phyloP scores from a whole-genome alignment of 2,113 vertebrate genomes.

The Upupa epops region DNA sequence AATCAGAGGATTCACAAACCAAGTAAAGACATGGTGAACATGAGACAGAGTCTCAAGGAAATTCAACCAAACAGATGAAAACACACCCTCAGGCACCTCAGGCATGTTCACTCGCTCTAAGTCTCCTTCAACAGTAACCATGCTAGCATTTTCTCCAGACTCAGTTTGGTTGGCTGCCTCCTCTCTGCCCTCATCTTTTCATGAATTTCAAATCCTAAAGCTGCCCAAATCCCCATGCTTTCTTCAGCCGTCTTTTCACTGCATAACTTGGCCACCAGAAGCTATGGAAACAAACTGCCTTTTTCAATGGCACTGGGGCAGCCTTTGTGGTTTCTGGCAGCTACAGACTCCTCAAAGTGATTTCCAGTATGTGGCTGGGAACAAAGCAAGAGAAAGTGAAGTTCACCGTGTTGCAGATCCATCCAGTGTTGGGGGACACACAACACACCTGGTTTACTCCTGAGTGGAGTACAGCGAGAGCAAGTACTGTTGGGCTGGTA shows the following conservation, averaged over 20 bases:
- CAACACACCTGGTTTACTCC: not conserved
- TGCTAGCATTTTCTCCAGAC: not conserved
- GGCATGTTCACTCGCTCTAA: not conserved
- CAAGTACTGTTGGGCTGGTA: not conserved
- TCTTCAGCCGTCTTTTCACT: not conserved
- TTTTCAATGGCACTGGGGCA: not conserved
- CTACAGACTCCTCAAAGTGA: not conserved
- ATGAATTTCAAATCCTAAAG: not conserved
- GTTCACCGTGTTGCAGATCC: not conserved
- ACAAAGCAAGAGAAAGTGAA: not conserved
- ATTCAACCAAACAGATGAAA: conserved; percentile 48
- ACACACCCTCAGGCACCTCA: not conserved
- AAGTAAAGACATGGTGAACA: not conserved
- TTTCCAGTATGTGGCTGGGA: not conserved
- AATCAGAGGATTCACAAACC: conserved; percentile 11
- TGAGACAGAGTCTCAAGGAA: conserved; percentile 38
- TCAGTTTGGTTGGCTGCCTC: not conserved
- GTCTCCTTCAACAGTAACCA: not conserved
- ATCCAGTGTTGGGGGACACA: not conserved
- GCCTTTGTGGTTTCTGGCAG: not conserved
- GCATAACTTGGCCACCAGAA: not conserved
- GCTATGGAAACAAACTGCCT: not conserved
- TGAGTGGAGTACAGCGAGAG: not conserved
- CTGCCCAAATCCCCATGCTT: not conserved
- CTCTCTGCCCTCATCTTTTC: not conserved